phyloP scores from a whole-genome alignment of 1,140 invertebrate genomes.

The Stegodyphus mimosarum region DNA sequence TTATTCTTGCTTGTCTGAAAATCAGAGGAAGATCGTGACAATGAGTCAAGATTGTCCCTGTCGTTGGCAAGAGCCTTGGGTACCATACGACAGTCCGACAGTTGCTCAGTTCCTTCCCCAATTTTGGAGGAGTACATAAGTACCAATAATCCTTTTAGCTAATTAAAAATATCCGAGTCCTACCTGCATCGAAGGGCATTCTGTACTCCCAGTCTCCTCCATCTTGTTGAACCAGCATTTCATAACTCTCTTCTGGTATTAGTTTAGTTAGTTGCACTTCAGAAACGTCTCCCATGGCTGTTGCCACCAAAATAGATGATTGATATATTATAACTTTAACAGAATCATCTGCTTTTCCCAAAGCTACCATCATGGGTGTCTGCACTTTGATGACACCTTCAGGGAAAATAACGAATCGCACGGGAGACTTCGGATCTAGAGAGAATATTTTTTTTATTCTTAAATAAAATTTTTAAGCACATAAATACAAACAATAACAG shows the following conservation, averaged over 20 bases:
- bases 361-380: conserved; percentile 25
- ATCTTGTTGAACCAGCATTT: background rate
- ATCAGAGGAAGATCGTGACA: too few relatives aligned
- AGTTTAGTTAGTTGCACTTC: background rate
- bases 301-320: background rate
- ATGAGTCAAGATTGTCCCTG: too few relatives aligned
- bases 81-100: too few relatives aligned
- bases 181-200: conserved; percentile 12
- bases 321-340: background rate
- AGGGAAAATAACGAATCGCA: background rate
- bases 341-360: background rate
- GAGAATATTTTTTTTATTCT: too few relatives aligned
- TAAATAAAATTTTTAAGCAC: too few relatives aligned
- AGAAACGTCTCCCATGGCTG: background rate
- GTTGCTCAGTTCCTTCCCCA: too few relatives aligned
- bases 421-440: conserved; percentile 28
- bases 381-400: background rate
- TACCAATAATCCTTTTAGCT: too few relatives aligned
- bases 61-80: too few relatives aligned
- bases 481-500: too few relatives aligned
- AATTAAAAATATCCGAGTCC: background rate
- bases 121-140: too few relatives aligned
- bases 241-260: conserved; percentile 14
- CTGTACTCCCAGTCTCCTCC: conserved; percentile 11
- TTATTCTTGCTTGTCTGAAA: too few relatives aligned